phyloP scores from a whole-genome alignment of 2,797 vertebrate species.

The Sebastes wilsoni region DNA sequence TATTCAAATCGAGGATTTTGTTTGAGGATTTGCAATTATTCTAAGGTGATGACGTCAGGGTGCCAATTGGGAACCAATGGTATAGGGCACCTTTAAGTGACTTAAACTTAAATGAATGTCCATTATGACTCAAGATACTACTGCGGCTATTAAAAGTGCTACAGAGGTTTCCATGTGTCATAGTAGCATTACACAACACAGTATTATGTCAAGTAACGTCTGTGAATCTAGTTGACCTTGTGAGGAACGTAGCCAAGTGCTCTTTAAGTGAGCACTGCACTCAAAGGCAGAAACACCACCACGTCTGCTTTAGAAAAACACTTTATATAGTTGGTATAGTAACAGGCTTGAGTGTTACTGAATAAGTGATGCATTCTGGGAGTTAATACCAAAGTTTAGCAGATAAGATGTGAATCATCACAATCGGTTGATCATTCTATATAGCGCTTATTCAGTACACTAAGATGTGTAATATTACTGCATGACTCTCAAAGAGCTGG shows the following conservation, averaged over 20 bases:
- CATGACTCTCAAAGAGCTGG: not conserved
- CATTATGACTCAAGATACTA: not conserved
- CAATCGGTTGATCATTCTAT: not conserved
- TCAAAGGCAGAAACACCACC: not conserved
- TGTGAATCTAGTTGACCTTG: constrained; percentile 21
- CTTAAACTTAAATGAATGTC: not conserved
- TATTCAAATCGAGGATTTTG: too few relatives aligned
- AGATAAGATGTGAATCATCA: not conserved
- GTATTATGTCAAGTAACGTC: constrained; percentile 2
- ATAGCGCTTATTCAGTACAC: not conserved
- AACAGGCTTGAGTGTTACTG: not conserved
- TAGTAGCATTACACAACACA: not conserved
- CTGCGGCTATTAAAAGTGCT: not conserved
- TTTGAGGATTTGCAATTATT: too few relatives aligned
- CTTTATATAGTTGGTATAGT: not conserved
- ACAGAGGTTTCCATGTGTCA: not conserved
- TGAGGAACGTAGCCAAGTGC: constrained; percentile 2
- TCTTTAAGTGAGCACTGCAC: not conserved
- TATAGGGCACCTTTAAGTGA: not conserved
- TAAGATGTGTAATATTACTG: not conserved
- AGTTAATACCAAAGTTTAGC: not conserved
- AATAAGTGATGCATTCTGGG: constrained; percentile 1
- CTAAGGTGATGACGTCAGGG: too few relatives aligned
- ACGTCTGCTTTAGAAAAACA: not conserved
- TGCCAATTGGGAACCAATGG: too few relatives aligned